Base-by-base conservation (phyloP, 2,113 vertebrate species). In the Casuarius casuarius region DNA sequence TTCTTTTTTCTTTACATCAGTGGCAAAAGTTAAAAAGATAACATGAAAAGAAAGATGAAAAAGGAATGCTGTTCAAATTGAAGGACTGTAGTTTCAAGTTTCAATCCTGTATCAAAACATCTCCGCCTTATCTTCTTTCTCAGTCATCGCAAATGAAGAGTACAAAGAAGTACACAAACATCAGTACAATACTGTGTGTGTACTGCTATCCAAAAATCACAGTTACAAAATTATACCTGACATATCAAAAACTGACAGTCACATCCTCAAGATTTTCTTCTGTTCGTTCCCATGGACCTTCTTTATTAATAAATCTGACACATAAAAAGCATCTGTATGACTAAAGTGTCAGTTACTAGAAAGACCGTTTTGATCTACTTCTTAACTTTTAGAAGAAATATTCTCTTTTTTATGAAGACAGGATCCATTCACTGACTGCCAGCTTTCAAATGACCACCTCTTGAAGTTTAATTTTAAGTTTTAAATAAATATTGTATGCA, bases 291-390 rank as follows among this genome's bases (percentile, higher is more conserved):
- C 99, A 95, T 97, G 97, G 98, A 98, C 98, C 98, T 99, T 98
- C 98, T 98, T 99, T 99, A 99, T 99, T 99, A 99, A 99, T 99
- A 99, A 99, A 99, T 98, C 98, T 97, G 98, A 99, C 99, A 99
- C 98, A 99, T 99, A 99, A 99, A 99, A 99, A 99, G 98, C 98
- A 98, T 98, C 98, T 97, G 97, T 98, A 98, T 98, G 98, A 99
- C 98, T 98, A 98, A 98, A 98, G 98, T 99, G 99, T 99, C 99
- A 99, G 99, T 99, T 99, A 99, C 99, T 98, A 98, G 98, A 99
- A 99, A 99, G 98, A 98, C 98, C 89, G 98, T 99, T 99, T 99
- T 99, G 98, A 99, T 99, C 98, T 98, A 98, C 99, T 99, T 98
- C 98, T 98, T 98, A 98, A 99, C 98, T 98, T 99, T 99, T 99